Base-by-base conservation (phyloP, 2,113 vertebrate genomes). In the Pterocles burchelli region DNA sequence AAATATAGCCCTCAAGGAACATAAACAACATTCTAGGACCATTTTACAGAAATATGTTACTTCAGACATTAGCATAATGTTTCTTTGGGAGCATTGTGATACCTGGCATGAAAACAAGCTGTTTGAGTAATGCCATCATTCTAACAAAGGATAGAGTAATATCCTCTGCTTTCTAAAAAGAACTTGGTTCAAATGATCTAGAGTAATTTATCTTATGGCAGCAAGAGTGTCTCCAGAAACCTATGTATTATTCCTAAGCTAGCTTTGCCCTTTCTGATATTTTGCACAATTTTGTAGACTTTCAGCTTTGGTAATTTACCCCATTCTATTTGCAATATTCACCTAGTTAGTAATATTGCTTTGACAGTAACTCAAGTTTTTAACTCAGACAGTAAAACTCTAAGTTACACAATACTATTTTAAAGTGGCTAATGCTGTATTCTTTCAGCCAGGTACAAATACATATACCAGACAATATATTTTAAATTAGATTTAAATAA, bases 351-450 rank as follows among this genome's bases (percentile, higher is more conserved):
- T 36, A 10, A 31, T 31, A 20, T 13, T 10, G 34, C 29, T 45
- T 61, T 48, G 21, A 22, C 2, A 2, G 43, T 31, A 41, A 17
- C 19, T 46, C 33, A 26, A 26, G 25, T 45, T 58, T 65, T 77
- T 79, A 7, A 46, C 36, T 34, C 51, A 17, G 45, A 24, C 20
- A 43, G 5, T 54, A 59, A 59, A 72, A 21, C 17, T 46, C 41
- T 21, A 28, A 71, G 18, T 51, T 58, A 46, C 59, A 18, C 6
- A 51, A 24, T n/a, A 25, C 17, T 33, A 5, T 46, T 62, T 54
- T 46, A 13, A 61, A 31, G 24, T 29, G 6, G 13, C 15, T 25
- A 13, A 43, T 0, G 2, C 7, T 5, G 5, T 29, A 25, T 38
- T 67, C 13, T 13, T 62, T 84, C 46, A 49, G 3, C 25, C 11